Conservation (phyloP, 2,113 vertebrate species). For the Dinomys branickii region DNA sequence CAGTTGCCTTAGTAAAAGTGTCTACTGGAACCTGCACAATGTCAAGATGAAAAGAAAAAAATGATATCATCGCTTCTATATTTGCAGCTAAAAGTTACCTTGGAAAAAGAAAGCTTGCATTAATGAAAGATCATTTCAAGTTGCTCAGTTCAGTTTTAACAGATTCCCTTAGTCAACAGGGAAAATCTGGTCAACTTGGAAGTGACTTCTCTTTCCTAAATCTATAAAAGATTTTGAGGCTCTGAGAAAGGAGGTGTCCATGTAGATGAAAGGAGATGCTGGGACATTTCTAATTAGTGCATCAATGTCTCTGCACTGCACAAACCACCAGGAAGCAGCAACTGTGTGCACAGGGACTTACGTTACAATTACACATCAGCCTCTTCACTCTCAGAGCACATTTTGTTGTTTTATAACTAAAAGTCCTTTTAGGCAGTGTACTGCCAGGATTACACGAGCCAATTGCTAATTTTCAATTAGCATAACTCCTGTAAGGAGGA, state of each 20-base stretch:
- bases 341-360: background rate
- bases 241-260: background rate
- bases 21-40: conserved; percentile 26
- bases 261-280: background rate
- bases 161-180: background rate
- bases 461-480: conserved; percentile 58
- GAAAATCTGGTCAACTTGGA: background rate
- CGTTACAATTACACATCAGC: accelerated
- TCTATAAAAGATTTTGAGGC: background rate
- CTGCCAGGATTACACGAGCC: background rate
- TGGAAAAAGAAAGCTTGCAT: conserved; percentile 22
- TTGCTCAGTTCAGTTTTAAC: background rate
- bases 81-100: conserved; percentile 4
- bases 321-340: background rate
- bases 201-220: background rate
- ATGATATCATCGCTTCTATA: background rate
- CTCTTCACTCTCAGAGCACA: background rate
- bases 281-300: background rate
- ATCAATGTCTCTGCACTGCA: background rate
- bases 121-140: background rate
- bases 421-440: conserved; percentile 24
- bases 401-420: conserved; percentile 10
- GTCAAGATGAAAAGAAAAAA: conserved; percentile 62
- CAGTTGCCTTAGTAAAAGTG: conserved; percentile 42
- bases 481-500: background rate